Conservation (phyloP, 1,140 invertebrate genomes). For the Lasaia peninsularis region DNA sequence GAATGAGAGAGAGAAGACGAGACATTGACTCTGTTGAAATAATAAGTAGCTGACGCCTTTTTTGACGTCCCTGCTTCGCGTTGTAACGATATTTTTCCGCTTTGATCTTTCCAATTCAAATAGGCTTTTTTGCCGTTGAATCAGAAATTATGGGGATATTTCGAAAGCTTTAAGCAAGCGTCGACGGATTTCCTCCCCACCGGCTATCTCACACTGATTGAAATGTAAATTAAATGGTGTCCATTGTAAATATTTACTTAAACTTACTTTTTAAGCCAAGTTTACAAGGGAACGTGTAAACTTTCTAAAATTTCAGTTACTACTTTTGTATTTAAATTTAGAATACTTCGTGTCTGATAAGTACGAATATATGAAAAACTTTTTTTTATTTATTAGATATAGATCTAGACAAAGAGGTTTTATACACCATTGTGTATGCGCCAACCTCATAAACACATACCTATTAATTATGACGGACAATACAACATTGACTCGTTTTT, state of each 20-base stretch:
- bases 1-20: conserved; percentile 61
- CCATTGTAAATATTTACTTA: conserved; percentile 68
- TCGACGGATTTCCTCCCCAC: conserved; percentile 70
- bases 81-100: conserved; percentile 74
- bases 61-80: conserved; percentile 61
- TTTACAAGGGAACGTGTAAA: conserved; percentile 40
- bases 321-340: background rate
- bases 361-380: too few relatives aligned
- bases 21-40: conserved; percentile 71
- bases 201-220: conserved; percentile 72
- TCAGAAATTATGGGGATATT: conserved; percentile 76
- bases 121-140: conserved; percentile 69
- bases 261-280: conserved; percentile 54
- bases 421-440: too few relatives aligned
- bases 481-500: too few relatives aligned
- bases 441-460: too few relatives aligned
- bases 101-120: conserved; percentile 76
- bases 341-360: background rate
- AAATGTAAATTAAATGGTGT: conserved; percentile 74
- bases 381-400: too few relatives aligned
- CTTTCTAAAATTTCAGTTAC: background rate
- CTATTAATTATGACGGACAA: too few relatives aligned
- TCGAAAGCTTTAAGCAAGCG: conserved; percentile 73
- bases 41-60: conserved; percentile 74
- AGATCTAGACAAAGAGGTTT: too few relatives aligned